phyloP scores from a whole-genome alignment of 2,888 invertebrate species.

The Scelioninae gen. 1 region DNA sequence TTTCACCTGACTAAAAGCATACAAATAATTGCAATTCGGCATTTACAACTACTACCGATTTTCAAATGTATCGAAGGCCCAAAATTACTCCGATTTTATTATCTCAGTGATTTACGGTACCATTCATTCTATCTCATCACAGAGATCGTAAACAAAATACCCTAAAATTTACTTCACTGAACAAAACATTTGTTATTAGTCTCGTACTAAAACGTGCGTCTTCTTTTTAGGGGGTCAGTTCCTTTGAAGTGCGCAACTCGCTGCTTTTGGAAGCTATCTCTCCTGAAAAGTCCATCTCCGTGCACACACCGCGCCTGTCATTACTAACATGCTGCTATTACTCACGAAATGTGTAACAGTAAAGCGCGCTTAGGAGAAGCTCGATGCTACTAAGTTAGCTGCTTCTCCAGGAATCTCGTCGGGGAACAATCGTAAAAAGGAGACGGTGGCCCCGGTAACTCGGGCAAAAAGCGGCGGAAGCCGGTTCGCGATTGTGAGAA shows the following conservation, averaged over 20 bases:
- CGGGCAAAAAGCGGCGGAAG: slow-evolving; percentile 69
- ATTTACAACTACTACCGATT: slow-evolving; percentile 30
- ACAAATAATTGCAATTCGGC: slow-evolving; percentile 19
- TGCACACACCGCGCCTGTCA: slow-evolving; percentile 61
- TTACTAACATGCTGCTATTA: slow-evolving; percentile 68
- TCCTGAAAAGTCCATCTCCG: slow-evolving; percentile 41
- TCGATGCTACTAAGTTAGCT: slow-evolving; percentile 65
- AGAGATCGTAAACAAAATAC: slow-evolving; percentile 44
- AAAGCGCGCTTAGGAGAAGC: slow-evolving; percentile 57
- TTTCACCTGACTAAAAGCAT: neutral
- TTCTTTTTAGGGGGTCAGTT: slow-evolving; percentile 36
- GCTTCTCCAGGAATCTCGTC: slow-evolving; percentile 71
- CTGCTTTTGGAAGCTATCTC: slow-evolving; percentile 47
- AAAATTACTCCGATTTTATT: slow-evolving; percentile 51
- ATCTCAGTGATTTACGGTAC: slow-evolving; percentile 50
- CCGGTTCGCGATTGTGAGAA: slow-evolving; percentile 67
- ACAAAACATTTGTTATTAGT: slow-evolving; percentile 66
- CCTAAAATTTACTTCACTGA: slow-evolving; percentile 60
- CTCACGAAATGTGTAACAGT: slow-evolving; percentile 64
- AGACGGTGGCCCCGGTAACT: slow-evolving; percentile 65
- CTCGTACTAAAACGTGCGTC: slow-evolving; percentile 44
- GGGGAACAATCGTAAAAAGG: slow-evolving; percentile 70
- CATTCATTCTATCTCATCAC: slow-evolving; percentile 46
- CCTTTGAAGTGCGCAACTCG: slow-evolving; percentile 34
- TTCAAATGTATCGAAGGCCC: slow-evolving; percentile 48